These are phyloP conservation scores for Manis javanica DNA, from an alignment of 2,797 vertebrate species.

Conservation along the genomic window DNA sequence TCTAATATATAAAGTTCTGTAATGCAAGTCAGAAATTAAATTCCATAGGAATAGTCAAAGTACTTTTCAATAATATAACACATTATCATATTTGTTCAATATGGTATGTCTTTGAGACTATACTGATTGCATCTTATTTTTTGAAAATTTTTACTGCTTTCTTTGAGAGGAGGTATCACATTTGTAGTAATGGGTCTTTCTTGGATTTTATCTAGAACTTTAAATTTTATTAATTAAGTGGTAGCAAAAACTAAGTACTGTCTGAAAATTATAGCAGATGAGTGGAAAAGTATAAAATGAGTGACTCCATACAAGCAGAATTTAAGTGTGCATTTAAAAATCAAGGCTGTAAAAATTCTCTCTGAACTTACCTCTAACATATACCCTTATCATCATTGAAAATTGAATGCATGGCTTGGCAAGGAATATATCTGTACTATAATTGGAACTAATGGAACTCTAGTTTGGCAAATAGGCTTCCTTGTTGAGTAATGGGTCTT, in stretches of 20 bases:
- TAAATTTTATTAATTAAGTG: conserved; percentile 15
- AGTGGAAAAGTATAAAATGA: conserved; percentile 17
- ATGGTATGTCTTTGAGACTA: background rate
- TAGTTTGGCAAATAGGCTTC: conserved; percentile 66
- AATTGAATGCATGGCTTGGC: conserved; percentile 48
- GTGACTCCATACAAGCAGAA: background rate
- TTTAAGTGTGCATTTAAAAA: conserved; percentile 41
- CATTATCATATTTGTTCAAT: background rate
- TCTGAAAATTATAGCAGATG: background rate
- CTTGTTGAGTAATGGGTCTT: conserved; percentile 62
- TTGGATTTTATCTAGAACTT: background rate
- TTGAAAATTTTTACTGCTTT: background rate
- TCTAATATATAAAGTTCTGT: background rate
- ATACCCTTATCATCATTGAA: conserved; percentile 53
- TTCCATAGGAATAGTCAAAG: background rate
- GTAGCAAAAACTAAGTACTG: background rate
- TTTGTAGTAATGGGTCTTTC: background rate
- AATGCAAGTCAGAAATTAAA: background rate
- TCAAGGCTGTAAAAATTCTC: background rate
- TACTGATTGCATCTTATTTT: background rate
- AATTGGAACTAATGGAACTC: conserved; percentile 31
- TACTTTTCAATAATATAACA: background rate
- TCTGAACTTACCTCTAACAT: conserved; percentile 37
- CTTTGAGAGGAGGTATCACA: background rate
- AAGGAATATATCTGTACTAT: background rate